Conservation (phyloP, 2,797 vertebrate genomes). For the Danio jaintianensis region DNA sequence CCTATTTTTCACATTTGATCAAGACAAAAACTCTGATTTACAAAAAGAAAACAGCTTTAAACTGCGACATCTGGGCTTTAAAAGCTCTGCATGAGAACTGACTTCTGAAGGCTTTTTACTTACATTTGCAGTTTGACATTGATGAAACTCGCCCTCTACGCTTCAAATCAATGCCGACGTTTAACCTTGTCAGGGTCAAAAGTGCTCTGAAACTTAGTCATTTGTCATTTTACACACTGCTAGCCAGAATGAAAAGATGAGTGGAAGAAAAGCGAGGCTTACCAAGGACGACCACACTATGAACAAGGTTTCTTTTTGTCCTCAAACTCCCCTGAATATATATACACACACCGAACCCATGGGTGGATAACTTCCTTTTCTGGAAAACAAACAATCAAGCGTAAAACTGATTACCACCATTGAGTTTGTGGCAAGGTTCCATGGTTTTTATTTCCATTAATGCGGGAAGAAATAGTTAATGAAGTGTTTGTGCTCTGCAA, state of each 20-base stretch:
- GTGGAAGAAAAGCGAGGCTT: not conserved
- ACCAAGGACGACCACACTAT: not conserved
- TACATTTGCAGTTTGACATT: conserved; percentile 21
- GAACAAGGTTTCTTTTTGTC: conserved; percentile 28
- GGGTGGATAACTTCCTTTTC: conserved; percentile 36
- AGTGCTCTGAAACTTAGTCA: not conserved
- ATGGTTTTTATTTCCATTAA: conserved; percentile 60
- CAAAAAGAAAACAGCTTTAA: not conserved
- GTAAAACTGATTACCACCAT: conserved; percentile 55
- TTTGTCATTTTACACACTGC: conserved; percentile 33
- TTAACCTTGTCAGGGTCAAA: conserved; percentile 31
- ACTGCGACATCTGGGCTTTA: not conserved
- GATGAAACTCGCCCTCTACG: conserved; percentile 24
- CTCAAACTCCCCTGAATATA: conserved; percentile 5
- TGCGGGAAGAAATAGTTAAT: conserved; percentile 55
- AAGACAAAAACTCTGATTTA: not conserved
- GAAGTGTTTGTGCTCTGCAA: conserved; percentile 58
- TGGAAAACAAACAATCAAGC: conserved; percentile 54
- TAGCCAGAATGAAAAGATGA: not conserved
- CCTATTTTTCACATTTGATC: not conserved
- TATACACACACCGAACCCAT: conserved; percentile 6
- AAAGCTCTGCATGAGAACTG: not conserved
- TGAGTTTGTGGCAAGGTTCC: conserved; percentile 47
- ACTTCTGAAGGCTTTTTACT: not conserved
- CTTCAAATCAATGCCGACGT: conserved; percentile 13